phyloP scores from a whole-genome alignment of 2,113 vertebrate species.

The Salvelinus namaycush region DNA sequence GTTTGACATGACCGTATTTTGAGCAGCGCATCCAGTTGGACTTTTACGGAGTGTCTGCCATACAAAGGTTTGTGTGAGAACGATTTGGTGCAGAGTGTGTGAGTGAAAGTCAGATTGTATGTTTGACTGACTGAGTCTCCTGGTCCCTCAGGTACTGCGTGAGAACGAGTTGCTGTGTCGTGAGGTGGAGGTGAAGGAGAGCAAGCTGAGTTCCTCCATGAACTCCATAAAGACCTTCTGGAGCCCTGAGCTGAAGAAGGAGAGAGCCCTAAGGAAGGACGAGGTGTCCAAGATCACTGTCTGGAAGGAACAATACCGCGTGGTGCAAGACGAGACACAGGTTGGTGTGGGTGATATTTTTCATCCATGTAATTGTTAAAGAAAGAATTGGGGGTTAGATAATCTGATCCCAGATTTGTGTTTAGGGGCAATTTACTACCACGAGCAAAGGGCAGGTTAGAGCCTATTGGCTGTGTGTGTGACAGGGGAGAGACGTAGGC shows the following conservation, averaged over 20 bases:
- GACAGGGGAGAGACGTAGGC: no score
- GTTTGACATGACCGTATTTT: background rate
- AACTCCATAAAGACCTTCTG: constrained; percentile 99
- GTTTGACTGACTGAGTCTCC: background rate
- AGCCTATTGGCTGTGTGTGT: no score
- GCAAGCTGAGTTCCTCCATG: constrained; percentile 98
- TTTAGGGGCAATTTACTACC: background rate
- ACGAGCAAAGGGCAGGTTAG: background rate
- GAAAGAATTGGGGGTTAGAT: background rate
- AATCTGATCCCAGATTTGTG: background rate
- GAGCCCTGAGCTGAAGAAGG: constrained; percentile 98
- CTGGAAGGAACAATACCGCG: constrained; percentile 96
- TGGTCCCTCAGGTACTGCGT: constrained; percentile 69
- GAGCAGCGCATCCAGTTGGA: background rate
- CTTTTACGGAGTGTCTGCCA: background rate
- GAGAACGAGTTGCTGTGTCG: constrained; percentile 92
- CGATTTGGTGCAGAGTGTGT: background rate
- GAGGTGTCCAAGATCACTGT: constrained; percentile 94
- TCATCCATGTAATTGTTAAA: background rate
- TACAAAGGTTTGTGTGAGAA: no score
- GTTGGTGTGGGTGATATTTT: constrained; percentile 60
- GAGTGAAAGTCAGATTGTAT: background rate
- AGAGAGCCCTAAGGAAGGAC: constrained; percentile 93
- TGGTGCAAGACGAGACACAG: constrained; percentile 96
- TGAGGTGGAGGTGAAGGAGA: constrained; percentile 96